phyloP scores from a whole-genome alignment of 2,113 vertebrate genomes.

The Thunnus maccoyii region DNA sequence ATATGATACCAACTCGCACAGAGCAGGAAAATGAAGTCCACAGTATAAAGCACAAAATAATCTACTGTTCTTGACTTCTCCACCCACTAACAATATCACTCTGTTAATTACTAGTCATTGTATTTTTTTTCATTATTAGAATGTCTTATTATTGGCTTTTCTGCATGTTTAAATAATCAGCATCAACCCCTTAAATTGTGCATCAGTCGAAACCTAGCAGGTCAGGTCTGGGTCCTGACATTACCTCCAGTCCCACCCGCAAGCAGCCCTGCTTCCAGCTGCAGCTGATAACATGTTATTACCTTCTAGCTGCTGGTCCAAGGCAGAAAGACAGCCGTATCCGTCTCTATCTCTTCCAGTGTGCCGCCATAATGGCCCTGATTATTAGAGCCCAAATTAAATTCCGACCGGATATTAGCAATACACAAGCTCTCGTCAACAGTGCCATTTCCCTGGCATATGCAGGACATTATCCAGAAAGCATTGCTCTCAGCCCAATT shows the following conservation, averaged over 20 bases:
- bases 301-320: slow-evolving; percentile 30
- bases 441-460: slow-evolving; percentile 94
- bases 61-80: too few species aligned
- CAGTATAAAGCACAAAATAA: too few species aligned
- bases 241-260: background rate
- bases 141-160: background rate
- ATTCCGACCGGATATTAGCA: slow-evolving; percentile 97
- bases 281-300: slow-evolving; percentile 35
- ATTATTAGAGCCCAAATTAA: slow-evolving; percentile 96
- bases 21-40: too few species aligned
- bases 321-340: slow-evolving; percentile 73
- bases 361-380: slow-evolving; percentile 92
- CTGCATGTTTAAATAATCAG: background rate
- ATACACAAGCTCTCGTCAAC: slow-evolving; percentile 95
- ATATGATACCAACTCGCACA: too few species aligned
- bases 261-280: slow-evolving; percentile 24
- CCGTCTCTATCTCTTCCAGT: slow-evolving; percentile 94
- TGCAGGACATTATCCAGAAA: slow-evolving; percentile 92
- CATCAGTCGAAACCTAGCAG: background rate
- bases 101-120: too few species aligned
- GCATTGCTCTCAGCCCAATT: slow-evolving; percentile 76
- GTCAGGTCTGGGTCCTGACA: background rate
- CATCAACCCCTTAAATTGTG: background rate
- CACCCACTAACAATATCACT: too few species aligned
- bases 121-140: too few species aligned